phyloP scores from a whole-genome alignment of 2,888 invertebrate genomes.

The Tridacna gigas region DNA sequence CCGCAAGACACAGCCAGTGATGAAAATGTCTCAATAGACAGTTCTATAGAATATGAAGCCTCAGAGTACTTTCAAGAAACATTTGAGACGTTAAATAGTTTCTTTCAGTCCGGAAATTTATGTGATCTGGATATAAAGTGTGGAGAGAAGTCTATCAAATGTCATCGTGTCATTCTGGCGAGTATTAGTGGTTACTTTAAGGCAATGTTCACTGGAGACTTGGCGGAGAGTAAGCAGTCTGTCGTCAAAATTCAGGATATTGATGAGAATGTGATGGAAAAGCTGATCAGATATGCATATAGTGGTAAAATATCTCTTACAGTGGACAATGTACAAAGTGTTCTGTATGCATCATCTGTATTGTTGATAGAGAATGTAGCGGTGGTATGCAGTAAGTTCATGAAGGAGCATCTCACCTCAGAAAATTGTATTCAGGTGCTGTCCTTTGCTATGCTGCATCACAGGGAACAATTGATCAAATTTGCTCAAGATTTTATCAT shows the following conservation, averaged over 20 bases:
- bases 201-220: conserved; percentile 85
- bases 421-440: conserved; percentile 85
- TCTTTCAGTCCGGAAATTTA: conserved; percentile 78
- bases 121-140: conserved; percentile 83
- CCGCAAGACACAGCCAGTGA: neutral
- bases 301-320: conserved; percentile 84
- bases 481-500: conserved; percentile 82
- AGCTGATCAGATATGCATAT: conserved; percentile 85
- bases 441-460: conserved; percentile 85
- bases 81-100: conserved; percentile 75
- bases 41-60: conserved; percentile 46
- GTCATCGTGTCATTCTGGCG: conserved; percentile 85
- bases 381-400: conserved; percentile 85
- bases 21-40: conserved; percentile 2
- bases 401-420: conserved; percentile 84
- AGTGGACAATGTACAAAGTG: conserved; percentile 84
- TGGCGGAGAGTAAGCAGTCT: conserved; percentile 83
- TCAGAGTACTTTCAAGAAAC: conserved; percentile 65
- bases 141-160: conserved; percentile 77
- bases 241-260: conserved; percentile 83
- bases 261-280: conserved; percentile 81
- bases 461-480: conserved; percentile 80
- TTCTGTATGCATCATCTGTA: conserved; percentile 86
- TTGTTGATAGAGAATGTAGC: conserved; percentile 85
- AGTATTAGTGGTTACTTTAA: conserved; percentile 85